Evolutionary conservation across 2,888 invertebrate genomes (phyloP).

Genomic region (Macrosiphum euphorbiae): DNA sequence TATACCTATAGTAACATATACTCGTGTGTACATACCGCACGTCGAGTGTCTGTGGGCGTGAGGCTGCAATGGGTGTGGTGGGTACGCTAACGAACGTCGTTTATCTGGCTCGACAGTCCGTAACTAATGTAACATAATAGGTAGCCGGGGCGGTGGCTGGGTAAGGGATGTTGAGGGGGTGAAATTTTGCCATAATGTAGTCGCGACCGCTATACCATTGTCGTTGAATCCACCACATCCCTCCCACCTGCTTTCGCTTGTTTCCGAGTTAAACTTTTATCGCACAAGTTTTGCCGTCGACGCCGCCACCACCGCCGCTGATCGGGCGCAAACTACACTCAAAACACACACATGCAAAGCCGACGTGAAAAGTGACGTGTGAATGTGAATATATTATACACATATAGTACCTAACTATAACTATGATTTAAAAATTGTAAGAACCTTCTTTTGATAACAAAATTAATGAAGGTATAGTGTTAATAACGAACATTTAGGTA

Average conservation of each 20-base stretch:
- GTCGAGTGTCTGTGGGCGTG: background rate
- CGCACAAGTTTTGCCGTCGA: slow-evolving; percentile 34
- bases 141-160: background rate
- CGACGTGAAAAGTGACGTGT: background rate
- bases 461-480: background rate
- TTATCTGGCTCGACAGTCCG: slow-evolving; percentile 58
- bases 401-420: background rate
- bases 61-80: background rate
- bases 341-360: background rate
- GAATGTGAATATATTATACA: slow-evolving; percentile 11
- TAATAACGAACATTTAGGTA: background rate
- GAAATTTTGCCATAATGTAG: slow-evolving; percentile 43
- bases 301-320: background rate
- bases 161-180: background rate
- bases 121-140: slow-evolving; percentile 59
- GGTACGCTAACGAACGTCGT: slow-evolving; percentile 53
- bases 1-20: background rate
- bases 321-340: background rate
- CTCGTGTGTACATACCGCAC: background rate
- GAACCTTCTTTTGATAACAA: background rate
- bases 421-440: background rate
- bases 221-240: background rate
- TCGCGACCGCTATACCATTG: slow-evolving; percentile 38
- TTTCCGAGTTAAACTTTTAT: slow-evolving; percentile 37
- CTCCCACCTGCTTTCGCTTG: background rate